Conservation (phyloP, 2,113 vertebrate genomes). For the Castor canadensis region DNA sequence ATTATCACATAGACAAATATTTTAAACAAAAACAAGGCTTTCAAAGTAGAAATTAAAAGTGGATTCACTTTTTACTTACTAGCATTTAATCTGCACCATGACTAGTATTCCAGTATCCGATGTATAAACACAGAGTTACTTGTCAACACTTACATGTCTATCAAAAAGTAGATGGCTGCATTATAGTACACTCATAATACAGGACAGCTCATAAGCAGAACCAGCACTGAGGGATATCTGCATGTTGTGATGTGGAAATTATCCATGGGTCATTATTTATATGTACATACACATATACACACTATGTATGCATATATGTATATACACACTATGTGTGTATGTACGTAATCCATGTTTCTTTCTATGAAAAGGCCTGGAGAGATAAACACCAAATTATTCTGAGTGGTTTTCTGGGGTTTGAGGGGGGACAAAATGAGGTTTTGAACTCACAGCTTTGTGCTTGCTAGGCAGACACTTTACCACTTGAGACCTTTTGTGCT, state of each 20-base stretch:
- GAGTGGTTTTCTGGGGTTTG: no score
- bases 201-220: not conserved
- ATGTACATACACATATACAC: not conserved
- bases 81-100: not conserved
- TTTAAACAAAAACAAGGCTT: not conserved
- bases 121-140: not conserved
- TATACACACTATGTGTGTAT: not conserved
- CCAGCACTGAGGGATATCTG: not conserved
- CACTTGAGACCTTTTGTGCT: no score
- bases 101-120: not conserved
- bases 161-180: not conserved
- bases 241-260: not conserved
- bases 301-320: not conserved
- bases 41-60: conserved; percentile 26
- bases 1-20: not conserved
- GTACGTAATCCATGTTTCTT: no score
- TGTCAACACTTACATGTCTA: conserved; percentile 18
- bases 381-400: not conserved
- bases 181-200: not conserved
- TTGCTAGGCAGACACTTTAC: no score
- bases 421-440: no score
- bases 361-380: not conserved
- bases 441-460: no score
- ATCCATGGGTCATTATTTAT: not conserved
- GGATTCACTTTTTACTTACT: not conserved